Conservation (phyloP, 2,888 invertebrate genomes). For the Autographa gamma region DNA sequence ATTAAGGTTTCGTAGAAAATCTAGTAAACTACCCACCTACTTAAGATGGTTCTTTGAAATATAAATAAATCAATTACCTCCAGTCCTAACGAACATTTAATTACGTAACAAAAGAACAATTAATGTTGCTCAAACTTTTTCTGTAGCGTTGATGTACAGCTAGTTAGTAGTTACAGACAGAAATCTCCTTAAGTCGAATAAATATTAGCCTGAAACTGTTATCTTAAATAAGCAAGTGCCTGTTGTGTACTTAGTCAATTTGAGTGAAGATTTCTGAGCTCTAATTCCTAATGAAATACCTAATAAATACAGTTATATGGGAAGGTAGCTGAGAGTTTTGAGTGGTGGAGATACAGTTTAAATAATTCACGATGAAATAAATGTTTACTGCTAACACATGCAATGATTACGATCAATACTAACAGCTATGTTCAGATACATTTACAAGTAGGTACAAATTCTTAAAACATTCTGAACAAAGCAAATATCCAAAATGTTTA, state of each 20-base stretch:
- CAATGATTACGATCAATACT: too few relatives aligned
- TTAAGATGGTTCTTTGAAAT: slow-evolving; percentile 1
- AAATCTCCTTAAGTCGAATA: neutral
- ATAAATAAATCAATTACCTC: slow-evolving; percentile 1
- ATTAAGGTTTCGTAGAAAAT: neutral
- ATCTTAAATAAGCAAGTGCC: neutral
- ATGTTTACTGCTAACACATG: too few relatives aligned
- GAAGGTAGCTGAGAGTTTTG: neutral
- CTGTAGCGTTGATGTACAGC: neutral
- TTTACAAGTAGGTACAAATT: too few relatives aligned
- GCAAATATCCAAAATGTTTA: neutral
- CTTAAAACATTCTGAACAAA: neutral
- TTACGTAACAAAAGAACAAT: neutral
- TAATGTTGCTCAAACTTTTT: neutral
- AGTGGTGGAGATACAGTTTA: neutral
- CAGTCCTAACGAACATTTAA: neutral
- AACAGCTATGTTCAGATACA: too few relatives aligned
- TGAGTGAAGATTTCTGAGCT: neutral
- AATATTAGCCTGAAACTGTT: slow-evolving; percentile 3
- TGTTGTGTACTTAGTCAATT: slow-evolving; percentile 1
- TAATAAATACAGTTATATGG: neutral
- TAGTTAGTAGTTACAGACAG: neutral
- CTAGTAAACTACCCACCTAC: neutral
- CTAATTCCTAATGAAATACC: neutral
- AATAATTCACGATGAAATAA: neutral